Evolutionary conservation across 53 echinoderm and acorn worm genomes (phyloP), one percentile per base, ranked within the genome.

Genomic region (Crossaster papposus): DNA sequence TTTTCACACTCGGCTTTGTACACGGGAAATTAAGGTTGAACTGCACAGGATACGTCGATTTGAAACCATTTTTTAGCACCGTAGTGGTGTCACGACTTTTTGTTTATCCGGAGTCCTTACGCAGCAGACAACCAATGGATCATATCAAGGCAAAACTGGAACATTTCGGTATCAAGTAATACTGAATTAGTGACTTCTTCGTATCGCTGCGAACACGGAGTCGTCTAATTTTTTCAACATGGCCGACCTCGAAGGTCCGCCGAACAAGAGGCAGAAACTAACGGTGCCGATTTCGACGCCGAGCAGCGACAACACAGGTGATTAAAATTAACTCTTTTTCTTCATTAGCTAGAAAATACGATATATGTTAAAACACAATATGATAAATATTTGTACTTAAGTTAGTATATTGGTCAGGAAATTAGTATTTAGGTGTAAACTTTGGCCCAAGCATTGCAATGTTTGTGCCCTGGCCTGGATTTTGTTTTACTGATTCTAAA

Each of bases 171-270:
- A 79, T 91, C 50, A 65, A 78, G 30, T 68, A 85, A 85, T 85
- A 70, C 85, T 85, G 65, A 84, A 91, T 65, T 83, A 65, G 78
- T 86, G 87, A 80, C 85, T 89, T 91, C 89, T 71, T 89, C 83
- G 83, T 78, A 89, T 83, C 83, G 34, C 89, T 63, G 75, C 89
- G 83, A 89, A 82, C 68, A 89, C 79, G 89, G 83, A 82, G 83
- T 55, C 80, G 65, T 53, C 83, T 36, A 51, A 79, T 31, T 70
- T 90, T 79, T 88, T 86, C 90, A 91, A 85, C 85, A 98, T 98
- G 96, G 96, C 96, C 79, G 99, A 96, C 91, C 90, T 98, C 89
- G 99, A 93, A 71, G 99, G 95, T 77, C 99, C 99, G 92, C 99
- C 99, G 84, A 92, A 90, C 89, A 98, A 98, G 93, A 94, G 99